Base-by-base conservation (phyloP, 2,113 vertebrate genomes). In the Hucho hucho region DNA sequence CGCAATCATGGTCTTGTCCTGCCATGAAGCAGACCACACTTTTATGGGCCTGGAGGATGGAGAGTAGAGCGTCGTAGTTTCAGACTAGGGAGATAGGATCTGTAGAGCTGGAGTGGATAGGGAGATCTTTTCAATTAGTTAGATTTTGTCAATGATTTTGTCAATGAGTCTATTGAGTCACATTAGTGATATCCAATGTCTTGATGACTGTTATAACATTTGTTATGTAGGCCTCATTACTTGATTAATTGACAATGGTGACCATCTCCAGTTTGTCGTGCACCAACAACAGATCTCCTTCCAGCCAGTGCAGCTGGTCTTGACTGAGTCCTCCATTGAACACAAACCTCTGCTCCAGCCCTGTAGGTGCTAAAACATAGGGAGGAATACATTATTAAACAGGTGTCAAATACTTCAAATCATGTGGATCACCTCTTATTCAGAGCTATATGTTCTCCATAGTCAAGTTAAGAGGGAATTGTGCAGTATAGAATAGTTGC, bases 251-350 rank as follows among this genome's bases (percentile, higher is more conserved):
- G 66, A 87, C 84, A 74, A 98, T 86, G 20, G 94, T 87, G 71
- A 98, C 97, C 84, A 91, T 95, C 76, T 98, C 96, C 71, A 88
- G 77, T 24, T 94, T 94, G 75, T 89, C 91, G 75, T 99, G 97
- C 7, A 95, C 90, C 18, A 84, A 87, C 0, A 91, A 89, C 71
- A 99, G 93, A 61, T 97, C 88, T 72, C 86, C 86, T 47, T 96
- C 80, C 0, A 99, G 88, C 97, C 97, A 99, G 74, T 89, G 86
- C 75, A 98, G 90, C 86, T 99, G 97, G 0, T 91, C 89, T 86
- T 92, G 84, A 76, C 97, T 94, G 91, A 98, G 96, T 73, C 95
- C 97, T 26, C 97, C 97, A 2, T 98, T 98, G 84, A 96, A 98
- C 64, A 96, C 94, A 83, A 95, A 99, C 56, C 90, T 91, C 59